A percentile compares a stretch with the other conserved stretches of the same genome.
These are phyloP conservation scores for Diploptera punctata DNA, from an alignment of 2,888 invertebrate genomes.

Conservation along the genomic window DNA sequence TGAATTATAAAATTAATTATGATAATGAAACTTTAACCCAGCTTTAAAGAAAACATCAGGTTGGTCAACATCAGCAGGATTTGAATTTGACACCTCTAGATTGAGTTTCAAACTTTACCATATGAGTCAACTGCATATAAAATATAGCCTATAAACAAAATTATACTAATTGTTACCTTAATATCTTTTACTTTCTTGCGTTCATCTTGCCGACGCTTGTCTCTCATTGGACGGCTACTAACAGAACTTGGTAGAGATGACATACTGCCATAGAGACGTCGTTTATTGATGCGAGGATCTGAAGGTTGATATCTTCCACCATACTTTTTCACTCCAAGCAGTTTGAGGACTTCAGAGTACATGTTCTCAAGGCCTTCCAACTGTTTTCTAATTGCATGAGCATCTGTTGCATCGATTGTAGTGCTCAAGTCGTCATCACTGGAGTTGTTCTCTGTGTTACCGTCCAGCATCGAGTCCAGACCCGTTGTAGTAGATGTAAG, in stretches of 20 bases:
- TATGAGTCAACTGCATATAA: no score
- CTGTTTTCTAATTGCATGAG: constrained; percentile 79
- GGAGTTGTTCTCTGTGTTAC: constrained; percentile 55
- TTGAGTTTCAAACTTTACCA: no score
- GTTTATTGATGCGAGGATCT: constrained; percentile 61
- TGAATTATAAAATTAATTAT: no score
- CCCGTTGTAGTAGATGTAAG: constrained; percentile 80
- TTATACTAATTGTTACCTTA: constrained; percentile 67
- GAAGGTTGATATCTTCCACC: constrained; percentile 61
- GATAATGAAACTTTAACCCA: no score
- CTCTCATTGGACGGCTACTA: constrained; percentile 77
- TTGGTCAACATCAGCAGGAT: no score
- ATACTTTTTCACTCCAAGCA: constrained; percentile 65
- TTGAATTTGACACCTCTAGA: no score
- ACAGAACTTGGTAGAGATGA: constrained; percentile 84
- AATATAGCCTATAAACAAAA: no score
- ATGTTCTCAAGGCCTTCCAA: constrained; percentile 83
- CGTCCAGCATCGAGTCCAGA: constrained; percentile 79
- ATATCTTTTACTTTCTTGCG: constrained; percentile 76
- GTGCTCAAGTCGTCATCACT: constrained; percentile 77
- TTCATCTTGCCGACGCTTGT: constrained; percentile 70
- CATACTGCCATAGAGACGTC: constrained; percentile 77
- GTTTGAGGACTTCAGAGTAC: constrained; percentile 80
- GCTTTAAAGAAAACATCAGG: no score
- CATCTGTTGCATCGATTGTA: constrained; percentile 64